These are phyloP conservation scores for Boleophthalmus pectinirostris DNA, from an alignment of 2,113 vertebrate genomes.

Conservation along the genomic window DNA sequence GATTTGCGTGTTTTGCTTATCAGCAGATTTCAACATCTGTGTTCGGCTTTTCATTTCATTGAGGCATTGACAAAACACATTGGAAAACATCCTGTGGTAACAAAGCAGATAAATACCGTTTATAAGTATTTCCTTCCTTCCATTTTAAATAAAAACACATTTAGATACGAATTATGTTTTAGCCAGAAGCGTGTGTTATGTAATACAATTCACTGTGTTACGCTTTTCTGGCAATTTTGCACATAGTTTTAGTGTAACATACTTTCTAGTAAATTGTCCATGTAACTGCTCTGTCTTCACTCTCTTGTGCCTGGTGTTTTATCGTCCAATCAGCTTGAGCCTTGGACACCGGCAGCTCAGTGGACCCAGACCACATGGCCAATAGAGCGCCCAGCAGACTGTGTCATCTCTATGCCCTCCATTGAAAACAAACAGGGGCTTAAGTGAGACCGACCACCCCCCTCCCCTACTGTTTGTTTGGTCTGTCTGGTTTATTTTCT, in stretches of 20 bases:
- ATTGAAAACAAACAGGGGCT: slow-evolving; percentile 78
- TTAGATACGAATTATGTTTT: slow-evolving; percentile 32
- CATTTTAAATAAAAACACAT: slow-evolving; percentile 48
- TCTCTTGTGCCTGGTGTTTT: slow-evolving; percentile 54
- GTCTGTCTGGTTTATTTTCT: slow-evolving; percentile 48
- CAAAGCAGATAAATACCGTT: slow-evolving; percentile 30
- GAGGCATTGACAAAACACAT: slow-evolving; percentile 52
- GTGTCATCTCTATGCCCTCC: slow-evolving; percentile 77
- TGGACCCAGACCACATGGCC: slow-evolving; percentile 79
- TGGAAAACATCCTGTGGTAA: slow-evolving; percentile 67
- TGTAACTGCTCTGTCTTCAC: slow-evolving; percentile 25
- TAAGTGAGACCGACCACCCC: slow-evolving; percentile 40
- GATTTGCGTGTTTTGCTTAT: slow-evolving; percentile 60
- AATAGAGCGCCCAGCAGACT: slow-evolving; percentile 81
- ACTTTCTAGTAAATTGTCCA: slow-evolving; percentile 15
- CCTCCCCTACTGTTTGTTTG: slow-evolving; percentile 50
- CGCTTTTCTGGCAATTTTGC: not conserved
- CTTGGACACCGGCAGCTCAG: slow-evolving; percentile 71
- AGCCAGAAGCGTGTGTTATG: not conserved
- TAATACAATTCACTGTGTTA: not conserved
- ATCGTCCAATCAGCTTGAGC: slow-evolving; percentile 74
- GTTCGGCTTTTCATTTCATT: slow-evolving; percentile 36
- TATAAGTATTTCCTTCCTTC: slow-evolving; percentile 46
- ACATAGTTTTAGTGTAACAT: not conserved
- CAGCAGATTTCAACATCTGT: slow-evolving; percentile 63